Evolutionary conservation across 2,888 invertebrate genomes (phyloP).

Genomic region (Drosophila ustulata): DNA sequence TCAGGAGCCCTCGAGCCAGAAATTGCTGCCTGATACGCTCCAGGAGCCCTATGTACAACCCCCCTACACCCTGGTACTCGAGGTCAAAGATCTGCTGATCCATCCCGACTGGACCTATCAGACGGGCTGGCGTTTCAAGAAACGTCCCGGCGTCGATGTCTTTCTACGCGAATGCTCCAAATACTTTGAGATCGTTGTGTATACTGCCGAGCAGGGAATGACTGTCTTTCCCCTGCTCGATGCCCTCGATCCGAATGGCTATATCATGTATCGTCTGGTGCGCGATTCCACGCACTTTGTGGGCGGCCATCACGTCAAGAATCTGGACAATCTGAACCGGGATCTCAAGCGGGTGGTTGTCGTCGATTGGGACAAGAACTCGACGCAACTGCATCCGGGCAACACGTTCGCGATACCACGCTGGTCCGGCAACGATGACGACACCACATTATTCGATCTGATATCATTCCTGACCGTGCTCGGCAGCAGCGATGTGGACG

Average conservation of each 20-base stretch:
- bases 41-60: slow-evolving; percentile 96
- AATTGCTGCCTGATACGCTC: slow-evolving; percentile 96
- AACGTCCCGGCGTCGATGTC: slow-evolving; percentile 97
- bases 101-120: slow-evolving; percentile 99
- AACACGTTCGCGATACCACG: slow-evolving; percentile 94
- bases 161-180: slow-evolving; percentile 95
- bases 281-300: slow-evolving; percentile 98
- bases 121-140: slow-evolving; percentile 99
- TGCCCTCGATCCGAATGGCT: slow-evolving; percentile 95
- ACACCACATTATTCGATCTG: slow-evolving; percentile 94
- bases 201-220: slow-evolving; percentile 97
- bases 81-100: slow-evolving; percentile 97
- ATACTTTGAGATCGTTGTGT: slow-evolving; percentile 98
- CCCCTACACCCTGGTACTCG: slow-evolving; percentile 97
- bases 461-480: slow-evolving; percentile 96
- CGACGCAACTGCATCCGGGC: slow-evolving; percentile 94
- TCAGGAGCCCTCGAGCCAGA: slow-evolving; percentile 96
- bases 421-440: slow-evolving; percentile 97
- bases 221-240: slow-evolving; percentile 98
- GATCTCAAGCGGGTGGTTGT: slow-evolving; percentile 96
- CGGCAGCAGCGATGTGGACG: slow-evolving; percentile 93
- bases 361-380: slow-evolving; percentile 96
- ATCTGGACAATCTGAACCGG: slow-evolving; percentile 92
- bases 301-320: slow-evolving; percentile 97
- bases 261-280: slow-evolving; percentile 95